Evolutionary conservation across 2,113 vertebrate species (phyloP).

Genomic region (Thalassarche chlororhynchos): DNA sequence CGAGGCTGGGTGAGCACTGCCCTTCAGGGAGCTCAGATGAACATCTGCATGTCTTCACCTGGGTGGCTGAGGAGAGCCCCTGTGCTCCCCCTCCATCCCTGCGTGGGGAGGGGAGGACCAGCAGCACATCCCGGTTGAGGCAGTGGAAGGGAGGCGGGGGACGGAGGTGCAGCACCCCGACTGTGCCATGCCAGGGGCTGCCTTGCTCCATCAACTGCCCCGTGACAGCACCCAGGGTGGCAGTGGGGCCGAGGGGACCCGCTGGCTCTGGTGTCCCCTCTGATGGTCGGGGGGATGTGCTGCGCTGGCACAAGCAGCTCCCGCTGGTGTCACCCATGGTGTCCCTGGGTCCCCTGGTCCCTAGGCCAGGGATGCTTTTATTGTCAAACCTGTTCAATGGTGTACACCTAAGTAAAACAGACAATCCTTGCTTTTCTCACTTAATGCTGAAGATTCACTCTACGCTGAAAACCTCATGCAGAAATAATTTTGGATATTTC

Average conservation of each 20-base stretch:
- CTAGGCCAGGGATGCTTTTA: not conserved
- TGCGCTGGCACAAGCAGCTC: not conserved
- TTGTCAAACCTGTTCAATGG: not conserved
- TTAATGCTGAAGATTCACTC: not conserved
- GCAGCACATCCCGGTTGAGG: not conserved
- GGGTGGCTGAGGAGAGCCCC: fast-evolving
- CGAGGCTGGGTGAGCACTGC: fast-evolving
- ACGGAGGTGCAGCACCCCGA: fast-evolving
- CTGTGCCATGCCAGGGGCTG: not conserved
- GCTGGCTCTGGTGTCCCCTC: not conserved
- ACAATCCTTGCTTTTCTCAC: not conserved
- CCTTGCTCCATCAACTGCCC: not conserved
- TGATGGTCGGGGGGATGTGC: fast-evolving
- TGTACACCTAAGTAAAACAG: not conserved
- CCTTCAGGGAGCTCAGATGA: fast-evolving
- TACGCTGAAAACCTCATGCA: not conserved
- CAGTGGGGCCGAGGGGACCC: not conserved
- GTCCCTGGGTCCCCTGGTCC: not conserved
- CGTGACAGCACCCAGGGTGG: not conserved
- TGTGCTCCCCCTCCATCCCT: not conserved
- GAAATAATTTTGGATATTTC: not conserved
- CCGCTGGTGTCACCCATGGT: not conserved
- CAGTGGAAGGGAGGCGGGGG: not conserved
- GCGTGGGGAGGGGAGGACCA: too few species aligned
- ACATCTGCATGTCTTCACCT: not conserved